Evolutionary conservation across 1,140 invertebrate genomes (phyloP).

Genomic region (Bombus impatiens): DNA sequence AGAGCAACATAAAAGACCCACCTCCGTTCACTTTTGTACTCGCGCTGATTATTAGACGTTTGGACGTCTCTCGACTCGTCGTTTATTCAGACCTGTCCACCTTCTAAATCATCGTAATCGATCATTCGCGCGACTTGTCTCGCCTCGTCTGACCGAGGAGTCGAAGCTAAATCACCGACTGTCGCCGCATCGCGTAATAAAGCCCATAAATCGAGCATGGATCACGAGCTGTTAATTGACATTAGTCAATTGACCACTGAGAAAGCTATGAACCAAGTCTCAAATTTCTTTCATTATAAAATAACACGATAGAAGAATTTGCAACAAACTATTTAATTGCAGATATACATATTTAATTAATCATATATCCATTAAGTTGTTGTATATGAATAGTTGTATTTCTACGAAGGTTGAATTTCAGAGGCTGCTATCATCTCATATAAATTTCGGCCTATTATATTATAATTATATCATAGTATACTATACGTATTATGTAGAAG

Average conservation of each 20-base stretch:
- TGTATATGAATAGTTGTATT: too few species aligned
- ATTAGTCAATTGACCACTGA: not conserved
- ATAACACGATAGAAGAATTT: not conserved
- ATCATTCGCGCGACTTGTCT: slow-evolving; percentile 8
- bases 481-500: too few species aligned
- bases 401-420: too few species aligned
- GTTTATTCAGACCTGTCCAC: slow-evolving; percentile 10
- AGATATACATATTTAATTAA: not conserved
- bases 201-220: slow-evolving; percentile 47
- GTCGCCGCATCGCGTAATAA: slow-evolving; percentile 16
- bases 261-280: not conserved
- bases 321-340: too few species aligned
- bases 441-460: too few species aligned
- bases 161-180: slow-evolving; percentile 47
- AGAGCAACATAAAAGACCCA: not conserved
- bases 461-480: too few species aligned
- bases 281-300: not conserved
- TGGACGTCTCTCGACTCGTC: not conserved
- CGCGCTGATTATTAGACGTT: not conserved
- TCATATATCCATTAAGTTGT: not conserved
- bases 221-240: slow-evolving; percentile 19
- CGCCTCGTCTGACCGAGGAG: slow-evolving; percentile 1
- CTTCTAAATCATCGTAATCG: slow-evolving; percentile 45
- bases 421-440: too few species aligned
- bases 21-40: not conserved